A percentile compares a stretch with the other conserved stretches of the same genome.
Conservation (phyloP, 2,113 vertebrate species). For the Equus przewalskii region DNA sequence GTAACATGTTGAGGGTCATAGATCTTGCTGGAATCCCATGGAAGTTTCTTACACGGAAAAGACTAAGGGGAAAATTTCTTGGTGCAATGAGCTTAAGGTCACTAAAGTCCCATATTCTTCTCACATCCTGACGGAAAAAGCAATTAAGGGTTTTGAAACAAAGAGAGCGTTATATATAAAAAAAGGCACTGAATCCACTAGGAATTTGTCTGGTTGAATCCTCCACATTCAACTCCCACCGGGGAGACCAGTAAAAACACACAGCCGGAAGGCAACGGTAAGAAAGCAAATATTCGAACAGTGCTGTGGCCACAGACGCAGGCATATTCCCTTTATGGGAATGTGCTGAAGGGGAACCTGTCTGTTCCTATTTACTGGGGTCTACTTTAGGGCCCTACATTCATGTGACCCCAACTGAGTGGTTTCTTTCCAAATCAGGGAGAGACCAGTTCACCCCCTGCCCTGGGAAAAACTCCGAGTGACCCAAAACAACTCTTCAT, state of each 20-base stretch:
- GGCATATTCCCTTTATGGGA: not conserved
- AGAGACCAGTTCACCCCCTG: constrained; percentile 13
- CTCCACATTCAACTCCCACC: constrained; percentile 40
- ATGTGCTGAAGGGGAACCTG: constrained; percentile 27
- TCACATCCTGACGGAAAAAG: constrained; percentile 55
- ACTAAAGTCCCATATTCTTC: not conserved
- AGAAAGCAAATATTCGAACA: constrained; percentile 46
- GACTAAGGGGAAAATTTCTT: not conserved
- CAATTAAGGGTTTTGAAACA: constrained; percentile 69
- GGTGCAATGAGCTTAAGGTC: not conserved
- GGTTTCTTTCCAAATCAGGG: not conserved
- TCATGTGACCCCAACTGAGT: rapidly evolving
- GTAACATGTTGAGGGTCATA: not conserved
- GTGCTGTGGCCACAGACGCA: not conserved
- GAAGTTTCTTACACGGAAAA: not conserved
- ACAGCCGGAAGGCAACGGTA: constrained; percentile 51
- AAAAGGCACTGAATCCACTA: constrained; percentile 63
- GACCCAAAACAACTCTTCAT: not conserved
- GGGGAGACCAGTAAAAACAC: constrained; percentile 62
- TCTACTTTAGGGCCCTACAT: constrained; percentile 9
- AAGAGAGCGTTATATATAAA: constrained; percentile 56
- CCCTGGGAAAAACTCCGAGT: not conserved
- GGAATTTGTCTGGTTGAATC: constrained; percentile 1
- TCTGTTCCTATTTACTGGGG: not conserved
- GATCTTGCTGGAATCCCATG: not conserved